Percentiles rank a stretch among this genome's conserved stretches.
Evolutionary conservation across 2,797 vertebrate species (phyloP).

Genomic region (Argentina silus): DNA sequence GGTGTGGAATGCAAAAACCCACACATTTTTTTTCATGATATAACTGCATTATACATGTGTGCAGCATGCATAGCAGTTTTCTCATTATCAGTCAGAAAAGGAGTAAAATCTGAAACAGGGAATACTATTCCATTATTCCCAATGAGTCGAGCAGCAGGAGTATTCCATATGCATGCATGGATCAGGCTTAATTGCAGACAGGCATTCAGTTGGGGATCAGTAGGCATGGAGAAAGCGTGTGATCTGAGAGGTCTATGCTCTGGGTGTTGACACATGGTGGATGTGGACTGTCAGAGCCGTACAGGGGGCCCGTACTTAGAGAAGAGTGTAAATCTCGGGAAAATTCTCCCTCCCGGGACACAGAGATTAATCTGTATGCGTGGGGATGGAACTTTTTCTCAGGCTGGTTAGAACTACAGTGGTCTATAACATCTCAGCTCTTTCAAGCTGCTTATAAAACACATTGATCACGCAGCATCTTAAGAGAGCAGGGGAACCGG

Average conservation of each 20-base stretch:
- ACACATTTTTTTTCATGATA: neutral
- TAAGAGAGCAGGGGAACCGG: neutral
- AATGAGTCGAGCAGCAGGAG: constrained; percentile 15
- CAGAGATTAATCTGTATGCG: neutral
- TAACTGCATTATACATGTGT: constrained; percentile 33
- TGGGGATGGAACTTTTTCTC: too few species aligned
- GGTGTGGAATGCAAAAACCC: constrained; percentile 32
- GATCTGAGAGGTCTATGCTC: neutral
- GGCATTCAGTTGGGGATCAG: constrained; percentile 38
- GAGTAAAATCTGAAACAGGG: constrained; percentile 35
- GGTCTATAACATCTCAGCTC: constrained; percentile 1
- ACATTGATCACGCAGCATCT: constrained; percentile 6
- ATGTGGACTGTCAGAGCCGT: neutral
- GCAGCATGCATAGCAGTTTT: constrained; percentile 17
- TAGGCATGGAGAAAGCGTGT: constrained; percentile 32
- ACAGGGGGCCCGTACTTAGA: too few species aligned
- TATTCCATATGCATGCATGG: constrained; percentile 55
- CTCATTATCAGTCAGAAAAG: constrained; percentile 10
- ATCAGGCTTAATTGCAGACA: constrained; percentile 51
- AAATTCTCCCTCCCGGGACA: neutral
- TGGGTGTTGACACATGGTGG: constrained; percentile 7
- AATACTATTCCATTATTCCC: constrained; percentile 19
- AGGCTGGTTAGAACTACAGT: neutral
- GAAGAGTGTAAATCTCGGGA: neutral
- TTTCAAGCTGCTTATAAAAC: constrained; percentile 6